Evolutionary conservation across 92 coral and sea anemone species (phyloP), one percentile per base, ranked within the genome.

Genomic region (Paramuricea clavata): DNA sequence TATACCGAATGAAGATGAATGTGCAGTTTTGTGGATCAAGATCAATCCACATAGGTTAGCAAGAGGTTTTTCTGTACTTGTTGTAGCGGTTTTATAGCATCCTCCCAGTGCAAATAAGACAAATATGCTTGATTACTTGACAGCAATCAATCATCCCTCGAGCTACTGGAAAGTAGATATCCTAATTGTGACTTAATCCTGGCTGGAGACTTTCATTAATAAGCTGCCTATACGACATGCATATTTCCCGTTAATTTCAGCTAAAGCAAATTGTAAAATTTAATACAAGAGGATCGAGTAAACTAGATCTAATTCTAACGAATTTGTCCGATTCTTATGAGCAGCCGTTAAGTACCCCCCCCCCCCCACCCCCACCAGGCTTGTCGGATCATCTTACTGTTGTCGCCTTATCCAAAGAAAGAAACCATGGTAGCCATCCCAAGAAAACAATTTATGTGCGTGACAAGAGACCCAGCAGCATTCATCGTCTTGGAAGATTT

Each of bases 101-200:
- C 65, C 65, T 25, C 65, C 65, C 65, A 57, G 65, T 57, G 65
- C 65, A 25, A 57, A 57, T 57, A 13, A 57, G 2, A 57, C 26
- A 57, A 25, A 9, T 17, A 57, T 57, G 65, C 31, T 57, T 5
- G 65, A 57, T 9, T 57, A 57, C 11, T 57, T 57, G 62, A n/a
- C n/a, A n/a, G n/a, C n/a, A n/a, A n/a, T n/a, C 30, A 57, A 25
- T 54, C 25, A 21, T 54, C 19, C 62, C 62, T 54, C 19, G 62
- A 54, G 13, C 13, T 21, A 13, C 21, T 54, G 19, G 62, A 54
- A 54, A 21, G 3, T 5, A 54, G 13, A 21, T 54, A 8, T 16
- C 23, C 62, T 12, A 54, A 54, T 54, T 54, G 62, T 21, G 62
- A 16, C 19, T 21, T 54, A 54, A 54, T 54, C 25, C 19, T 21